Evolutionary conservation across 2,888 invertebrate species (phyloP).

Genomic region (Phanerotoma sp.): DNA sequence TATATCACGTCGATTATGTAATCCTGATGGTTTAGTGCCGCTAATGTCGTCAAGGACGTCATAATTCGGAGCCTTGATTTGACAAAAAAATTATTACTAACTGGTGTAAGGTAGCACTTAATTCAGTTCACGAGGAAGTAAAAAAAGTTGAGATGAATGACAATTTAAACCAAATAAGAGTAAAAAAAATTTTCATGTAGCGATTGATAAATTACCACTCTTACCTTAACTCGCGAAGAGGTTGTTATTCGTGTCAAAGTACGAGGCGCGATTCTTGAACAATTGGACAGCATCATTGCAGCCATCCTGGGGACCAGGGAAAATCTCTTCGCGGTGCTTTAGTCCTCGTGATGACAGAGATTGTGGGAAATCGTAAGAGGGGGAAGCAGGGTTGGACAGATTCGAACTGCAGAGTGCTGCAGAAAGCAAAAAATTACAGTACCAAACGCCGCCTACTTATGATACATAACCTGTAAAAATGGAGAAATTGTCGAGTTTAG

Average conservation of each 20-base stretch:
- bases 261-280: conserved; percentile 52
- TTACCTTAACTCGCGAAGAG: conserved; percentile 49
- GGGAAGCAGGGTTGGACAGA: neutral
- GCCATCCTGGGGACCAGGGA: conserved; percentile 43
- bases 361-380: neutral
- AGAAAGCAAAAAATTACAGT: too few relatives aligned
- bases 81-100: neutral
- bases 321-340: conserved; percentile 16
- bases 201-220: conserved; percentile 1
- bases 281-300: conserved; percentile 53
- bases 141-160: neutral
- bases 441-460: too few relatives aligned
- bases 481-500: neutral
- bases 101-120: too few relatives aligned
- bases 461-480: too few relatives aligned
- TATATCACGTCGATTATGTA: conserved; percentile 10
- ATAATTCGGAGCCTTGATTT: neutral
- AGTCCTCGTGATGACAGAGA: conserved; percentile 35
- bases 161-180: neutral
- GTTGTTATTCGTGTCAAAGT: conserved; percentile 47
- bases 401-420: conserved; percentile 5
- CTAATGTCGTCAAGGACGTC: neutral
- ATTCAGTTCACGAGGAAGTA: neutral
- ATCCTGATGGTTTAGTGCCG: neutral
- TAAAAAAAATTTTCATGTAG: too few relatives aligned